Base-by-base conservation (phyloP, 1,140 invertebrate species). In the Drosophila takahashii region DNA sequence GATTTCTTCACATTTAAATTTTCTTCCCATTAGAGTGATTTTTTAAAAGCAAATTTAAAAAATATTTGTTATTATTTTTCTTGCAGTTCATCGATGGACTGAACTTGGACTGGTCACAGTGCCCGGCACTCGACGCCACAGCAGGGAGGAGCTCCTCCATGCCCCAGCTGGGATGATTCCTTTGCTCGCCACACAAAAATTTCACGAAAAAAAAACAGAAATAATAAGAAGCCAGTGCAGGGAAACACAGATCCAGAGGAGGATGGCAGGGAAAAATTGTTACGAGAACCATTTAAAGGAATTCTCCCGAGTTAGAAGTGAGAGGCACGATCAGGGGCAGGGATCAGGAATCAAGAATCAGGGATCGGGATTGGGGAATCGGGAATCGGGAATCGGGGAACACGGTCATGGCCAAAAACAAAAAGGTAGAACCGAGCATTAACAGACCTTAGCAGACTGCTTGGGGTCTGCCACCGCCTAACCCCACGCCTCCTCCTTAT, bases 261-360 rank as follows among this genome's bases (percentile, higher is more conserved):
- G 52, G 50, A 32, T 37, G 50, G 42, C 58, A 65, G 71, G 51
- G 36, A 71, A 71, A 77, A 77, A 86, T 78, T 78, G 73, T 81
- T 86, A 71, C 72, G 41, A 80, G 79, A 84, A 78, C 73, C 84
- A 89, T 89, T 90, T 89, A 90, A 84, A 89, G 84, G 84, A 89
- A 89, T 89, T 89, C 84, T 89, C 77, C 15, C 47, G 71, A 84
- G 76, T 87, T 84, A 84, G 84, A 87, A 83, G 54, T 59, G 11
- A 58, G 78, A 84, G 84, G 84, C 83, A 87, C 84, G 83, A 89
- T 64, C 72, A 78, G 51, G 44, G 39, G 41, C 37, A 39, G 57
- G 48, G 53, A 56, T 39, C 56, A 77, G 42, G 50, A 57, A 51
- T 44, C 57, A 73, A 50, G 64, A 69, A 48, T 37, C 54, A 59